Percentiles rank a stretch among this genome's conserved stretches.
phyloP scores from a whole-genome alignment of 2,797 vertebrate genomes.

The Sebastes steindachneri region DNA sequence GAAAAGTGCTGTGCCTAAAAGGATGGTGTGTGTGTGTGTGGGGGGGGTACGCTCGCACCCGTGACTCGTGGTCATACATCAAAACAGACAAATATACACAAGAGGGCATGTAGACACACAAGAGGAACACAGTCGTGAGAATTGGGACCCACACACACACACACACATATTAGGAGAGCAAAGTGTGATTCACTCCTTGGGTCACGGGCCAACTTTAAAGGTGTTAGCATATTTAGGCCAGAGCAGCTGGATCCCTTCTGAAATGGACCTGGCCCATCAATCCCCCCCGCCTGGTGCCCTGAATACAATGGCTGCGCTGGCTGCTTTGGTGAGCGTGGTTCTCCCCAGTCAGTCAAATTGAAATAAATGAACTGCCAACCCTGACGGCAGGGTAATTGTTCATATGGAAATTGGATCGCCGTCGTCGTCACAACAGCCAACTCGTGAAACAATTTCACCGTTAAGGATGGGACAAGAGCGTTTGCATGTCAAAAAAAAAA shows the following conservation, averaged over 20 bases:
- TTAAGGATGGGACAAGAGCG: conserved; percentile 46
- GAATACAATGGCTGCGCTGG: conserved; percentile 67
- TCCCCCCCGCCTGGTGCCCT: conserved; percentile 52
- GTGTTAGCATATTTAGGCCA: conserved; percentile 69
- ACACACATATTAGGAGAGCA: background rate
- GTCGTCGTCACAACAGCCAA: conserved; percentile 72
- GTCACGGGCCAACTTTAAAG: conserved; percentile 65
- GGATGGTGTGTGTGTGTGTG: conserved; percentile 11
- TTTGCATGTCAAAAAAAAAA: conserved; percentile 48
- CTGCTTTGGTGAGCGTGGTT: conserved; percentile 62
- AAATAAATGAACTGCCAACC: conserved; percentile 86
- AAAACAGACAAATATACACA: conserved; percentile 44
- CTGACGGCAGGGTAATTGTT: conserved; percentile 84
- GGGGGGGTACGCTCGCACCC: background rate
- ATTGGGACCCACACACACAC: conserved; percentile 24
- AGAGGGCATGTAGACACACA: conserved; percentile 33
- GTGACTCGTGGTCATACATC: conserved; percentile 55
- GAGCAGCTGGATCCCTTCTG: conserved; percentile 64
- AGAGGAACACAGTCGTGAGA: conserved; percentile 20
- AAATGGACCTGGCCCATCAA: conserved; percentile 57
- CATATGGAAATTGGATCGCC: conserved; percentile 84
- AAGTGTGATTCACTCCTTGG: conserved; percentile 36
- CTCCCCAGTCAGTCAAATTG: conserved; percentile 82
- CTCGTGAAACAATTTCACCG: conserved; percentile 67
- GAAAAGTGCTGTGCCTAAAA: conserved; percentile 62